A percentile compares a stretch with the other conserved stretches of the same genome.
phyloP scores from a whole-genome alignment of 1,140 invertebrate genomes.

The Diachasmimorpha longicaudata region DNA sequence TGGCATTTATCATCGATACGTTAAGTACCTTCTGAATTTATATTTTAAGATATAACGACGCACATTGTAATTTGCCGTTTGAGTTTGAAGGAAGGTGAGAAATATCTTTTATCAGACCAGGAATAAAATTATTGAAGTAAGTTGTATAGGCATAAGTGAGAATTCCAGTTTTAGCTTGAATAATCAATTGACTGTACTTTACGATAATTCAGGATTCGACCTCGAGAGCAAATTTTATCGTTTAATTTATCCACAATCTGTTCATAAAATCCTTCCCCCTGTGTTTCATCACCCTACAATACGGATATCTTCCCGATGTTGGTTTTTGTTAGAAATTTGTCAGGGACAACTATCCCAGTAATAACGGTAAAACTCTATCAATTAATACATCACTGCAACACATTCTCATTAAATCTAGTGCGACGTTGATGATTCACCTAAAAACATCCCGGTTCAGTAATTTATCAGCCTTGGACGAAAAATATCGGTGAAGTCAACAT shows the following conservation, averaged over 20 bases:
- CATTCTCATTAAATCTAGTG: not conserved
- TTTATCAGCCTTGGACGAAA: not conserved
- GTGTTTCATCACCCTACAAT: not conserved
- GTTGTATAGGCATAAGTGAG: not conserved
- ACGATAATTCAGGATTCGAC: not conserved
- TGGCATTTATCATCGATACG: not conserved
- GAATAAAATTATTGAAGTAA: not conserved
- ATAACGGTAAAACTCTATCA: not conserved
- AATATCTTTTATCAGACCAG: not conserved
- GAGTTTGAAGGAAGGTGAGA: not conserved
- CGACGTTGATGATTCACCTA: not conserved
- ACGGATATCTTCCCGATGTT: not conserved
- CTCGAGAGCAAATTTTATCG: not conserved
- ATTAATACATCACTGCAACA: not conserved
- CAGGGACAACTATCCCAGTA: not conserved
- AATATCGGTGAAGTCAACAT: not conserved
- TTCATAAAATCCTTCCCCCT: not conserved
- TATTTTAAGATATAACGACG: not conserved
- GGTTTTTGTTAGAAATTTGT: too few relatives aligned
- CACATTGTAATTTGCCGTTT: not conserved
- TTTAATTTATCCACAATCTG: not conserved
- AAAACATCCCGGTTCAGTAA: not conserved
- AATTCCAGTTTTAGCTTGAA: slow-evolving; percentile 3
- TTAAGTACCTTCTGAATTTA: not conserved
- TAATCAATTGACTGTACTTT: slow-evolving; percentile 20